A percentile compares a stretch with the other conserved stretches of the same genome.
phyloP scores from a whole-genome alignment of 1,140 invertebrate species.

The Achroia grisella region DNA sequence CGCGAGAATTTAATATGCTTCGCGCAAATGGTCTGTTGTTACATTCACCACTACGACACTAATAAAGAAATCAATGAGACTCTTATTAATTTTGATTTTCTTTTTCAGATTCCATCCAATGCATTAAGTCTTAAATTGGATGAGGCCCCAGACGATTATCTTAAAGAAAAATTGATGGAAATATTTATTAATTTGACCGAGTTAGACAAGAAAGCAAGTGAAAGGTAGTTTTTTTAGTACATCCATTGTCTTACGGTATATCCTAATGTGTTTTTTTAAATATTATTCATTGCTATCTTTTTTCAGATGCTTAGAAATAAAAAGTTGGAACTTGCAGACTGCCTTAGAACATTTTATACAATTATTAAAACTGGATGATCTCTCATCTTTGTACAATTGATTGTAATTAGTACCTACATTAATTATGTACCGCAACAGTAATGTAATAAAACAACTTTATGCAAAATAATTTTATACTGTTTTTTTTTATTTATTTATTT shows the following conservation, averaged over 20 bases:
- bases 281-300: conserved; percentile 2
- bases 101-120: conserved; percentile 42
- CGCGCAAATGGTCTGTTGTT: too few species aligned
- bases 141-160: conserved; percentile 31
- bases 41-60: too few species aligned
- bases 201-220: conserved; percentile 24
- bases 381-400: too few species aligned
- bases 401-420: too few species aligned
- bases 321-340: conserved; percentile 44
- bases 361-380: conserved; percentile 18
- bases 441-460: too few species aligned
- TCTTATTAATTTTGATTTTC: conserved; percentile 12
- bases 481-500: too few species aligned
- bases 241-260: too few species aligned
- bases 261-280: background rate
- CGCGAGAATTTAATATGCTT: too few species aligned
- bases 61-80: too few species aligned
- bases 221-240: conserved; percentile 23
- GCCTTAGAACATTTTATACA: conserved; percentile 43
- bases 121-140: conserved; percentile 37
- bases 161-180: conserved; percentile 35
- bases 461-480: too few species aligned
- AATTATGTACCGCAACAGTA: too few species aligned
- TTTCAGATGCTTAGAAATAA: conserved; percentile 47
- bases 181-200: conserved; percentile 48